These are phyloP conservation scores for Myopa testacea DNA, from an alignment of 2,888 invertebrate genomes.

Conservation along the genomic window DNA sequence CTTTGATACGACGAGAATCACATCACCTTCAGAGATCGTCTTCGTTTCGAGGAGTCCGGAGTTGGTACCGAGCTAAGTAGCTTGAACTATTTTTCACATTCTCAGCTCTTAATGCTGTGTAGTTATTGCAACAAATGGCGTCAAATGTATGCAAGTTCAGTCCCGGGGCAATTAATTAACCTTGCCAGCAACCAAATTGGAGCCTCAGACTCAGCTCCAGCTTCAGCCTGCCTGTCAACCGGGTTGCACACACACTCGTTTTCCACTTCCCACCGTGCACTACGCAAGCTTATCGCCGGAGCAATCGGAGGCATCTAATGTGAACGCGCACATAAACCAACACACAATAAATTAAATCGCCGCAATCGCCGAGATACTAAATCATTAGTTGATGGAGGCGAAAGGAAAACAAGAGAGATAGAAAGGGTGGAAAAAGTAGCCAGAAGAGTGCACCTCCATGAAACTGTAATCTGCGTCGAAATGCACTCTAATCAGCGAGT, in stretches of 20 bases:
- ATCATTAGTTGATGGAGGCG: conserved; percentile 1
- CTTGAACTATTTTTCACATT: conserved; percentile 12
- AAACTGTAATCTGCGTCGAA: background rate
- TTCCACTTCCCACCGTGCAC: background rate
- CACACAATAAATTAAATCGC: conserved; percentile 31
- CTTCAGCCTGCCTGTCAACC: background rate
- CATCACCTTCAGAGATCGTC: background rate
- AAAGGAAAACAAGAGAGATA: background rate
- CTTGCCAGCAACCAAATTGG: conserved; percentile 22
- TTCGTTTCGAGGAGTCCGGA: background rate
- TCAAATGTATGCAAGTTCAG: conserved; percentile 16
- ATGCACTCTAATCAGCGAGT: conserved; percentile 10
- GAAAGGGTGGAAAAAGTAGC: background rate
- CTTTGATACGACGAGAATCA: background rate
- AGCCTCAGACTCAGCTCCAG: background rate
- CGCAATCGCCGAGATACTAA: conserved; percentile 25
- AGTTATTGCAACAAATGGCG: conserved; percentile 10
- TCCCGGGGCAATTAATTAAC: conserved; percentile 25
- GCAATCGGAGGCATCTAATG: background rate
- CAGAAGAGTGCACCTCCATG: background rate
- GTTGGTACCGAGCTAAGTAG: background rate
- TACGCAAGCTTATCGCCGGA: background rate
- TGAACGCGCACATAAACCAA: conserved; percentile 16
- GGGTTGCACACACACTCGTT: background rate
- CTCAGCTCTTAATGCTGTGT: background rate